A percentile compares a stretch with the other conserved stretches of the same genome.
Evolutionary conservation across 2,113 vertebrate species (phyloP).

Genomic region (Anhinga anhinga): DNA sequence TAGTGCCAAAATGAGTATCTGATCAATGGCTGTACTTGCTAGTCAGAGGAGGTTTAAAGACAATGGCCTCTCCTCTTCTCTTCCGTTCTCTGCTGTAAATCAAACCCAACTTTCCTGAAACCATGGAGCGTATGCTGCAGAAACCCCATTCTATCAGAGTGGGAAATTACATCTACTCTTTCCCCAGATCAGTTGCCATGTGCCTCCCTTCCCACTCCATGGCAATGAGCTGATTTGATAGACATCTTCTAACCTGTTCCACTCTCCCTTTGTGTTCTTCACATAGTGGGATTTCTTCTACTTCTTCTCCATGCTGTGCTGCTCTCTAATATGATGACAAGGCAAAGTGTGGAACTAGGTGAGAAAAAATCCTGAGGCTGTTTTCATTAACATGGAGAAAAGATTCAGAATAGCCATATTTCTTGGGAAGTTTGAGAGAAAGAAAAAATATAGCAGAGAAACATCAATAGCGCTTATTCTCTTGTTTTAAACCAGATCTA

Average conservation of each 20-base stretch:
- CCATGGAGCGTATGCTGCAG: neutral
- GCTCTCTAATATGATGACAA: constrained; percentile 22
- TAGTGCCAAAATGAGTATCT: fast-evolving
- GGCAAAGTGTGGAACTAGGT: constrained; percentile 30
- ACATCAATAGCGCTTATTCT: neutral
- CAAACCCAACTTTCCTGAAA: neutral
- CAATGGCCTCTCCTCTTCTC: neutral
- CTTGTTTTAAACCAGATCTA: constrained; percentile 7
- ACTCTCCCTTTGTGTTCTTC: neutral
- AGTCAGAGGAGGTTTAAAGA: neutral
- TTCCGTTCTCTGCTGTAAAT: neutral
- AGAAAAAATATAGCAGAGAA: neutral
- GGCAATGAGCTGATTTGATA: neutral
- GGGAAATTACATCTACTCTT: neutral
- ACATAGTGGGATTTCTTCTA: neutral
- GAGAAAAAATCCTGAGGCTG: constrained; percentile 41
- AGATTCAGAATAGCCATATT: constrained; percentile 27
- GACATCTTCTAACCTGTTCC: neutral
- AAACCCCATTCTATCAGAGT: neutral
- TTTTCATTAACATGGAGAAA: constrained; percentile 41
- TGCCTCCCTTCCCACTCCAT: neutral
- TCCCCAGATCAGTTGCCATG: neutral
- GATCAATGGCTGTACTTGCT: neutral
- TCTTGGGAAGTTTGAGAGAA: neutral
- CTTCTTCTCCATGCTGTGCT: constrained; percentile 1